Conservation (phyloP, 2,797 vertebrate genomes). For the Macrochelys suwanniensis region DNA sequence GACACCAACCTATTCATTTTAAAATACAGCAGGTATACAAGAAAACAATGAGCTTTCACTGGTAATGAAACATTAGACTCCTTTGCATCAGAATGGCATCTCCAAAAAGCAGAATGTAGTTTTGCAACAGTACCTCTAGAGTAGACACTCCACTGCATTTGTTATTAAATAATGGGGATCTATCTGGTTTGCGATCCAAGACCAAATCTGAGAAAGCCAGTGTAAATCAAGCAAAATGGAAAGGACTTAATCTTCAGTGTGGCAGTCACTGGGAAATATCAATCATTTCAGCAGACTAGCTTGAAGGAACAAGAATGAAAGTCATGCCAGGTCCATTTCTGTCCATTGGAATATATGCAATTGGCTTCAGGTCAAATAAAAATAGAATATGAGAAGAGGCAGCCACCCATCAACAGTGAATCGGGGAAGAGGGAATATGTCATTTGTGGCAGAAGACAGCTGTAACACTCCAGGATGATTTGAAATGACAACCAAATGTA, state of each 20-base stretch:
- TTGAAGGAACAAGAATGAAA: slow-evolving; percentile 52
- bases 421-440: not conserved
- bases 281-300: slow-evolving; percentile 51
- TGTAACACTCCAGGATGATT: slow-evolving; percentile 35
- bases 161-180: slow-evolving; percentile 45
- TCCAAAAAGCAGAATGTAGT: slow-evolving; percentile 39
- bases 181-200: slow-evolving; percentile 14
- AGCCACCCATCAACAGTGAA: slow-evolving; percentile 22
- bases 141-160: slow-evolving; percentile 32
- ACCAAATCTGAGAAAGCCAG: slow-evolving; percentile 35
- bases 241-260: not conserved
- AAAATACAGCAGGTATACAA: not conserved
- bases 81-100: slow-evolving; percentile 8
- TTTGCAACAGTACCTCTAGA: slow-evolving; percentile 10
- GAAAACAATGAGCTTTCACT: slow-evolving; percentile 21
- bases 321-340: slow-evolving; percentile 49
- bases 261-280: slow-evolving; percentile 34
- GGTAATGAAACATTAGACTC: not conserved
- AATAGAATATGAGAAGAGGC: slow-evolving; percentile 67
- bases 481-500: not conserved
- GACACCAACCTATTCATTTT: slow-evolving; percentile 50
- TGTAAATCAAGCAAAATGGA: slow-evolving; percentile 5
- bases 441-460: slow-evolving; percentile 64
- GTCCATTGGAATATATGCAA: slow-evolving; percentile 54
- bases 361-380: slow-evolving; percentile 77